Conservation (phyloP, 2,888 invertebrate genomes). For the Masnerella sp. region DNA sequence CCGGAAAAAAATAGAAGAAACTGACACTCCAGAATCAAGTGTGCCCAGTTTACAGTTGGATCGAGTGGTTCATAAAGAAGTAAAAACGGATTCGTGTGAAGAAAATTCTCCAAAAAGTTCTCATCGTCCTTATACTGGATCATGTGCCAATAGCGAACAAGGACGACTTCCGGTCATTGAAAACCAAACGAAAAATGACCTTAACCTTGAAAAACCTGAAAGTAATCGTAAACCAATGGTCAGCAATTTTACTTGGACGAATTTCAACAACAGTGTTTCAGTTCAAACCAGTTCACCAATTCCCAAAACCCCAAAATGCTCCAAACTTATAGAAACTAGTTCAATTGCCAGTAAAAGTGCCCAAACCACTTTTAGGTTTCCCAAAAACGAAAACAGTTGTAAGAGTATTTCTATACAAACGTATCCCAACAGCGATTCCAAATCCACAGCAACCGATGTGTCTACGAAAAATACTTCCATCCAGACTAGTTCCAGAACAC, state of each 20-base stretch:
- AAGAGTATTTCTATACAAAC: too few relatives aligned
- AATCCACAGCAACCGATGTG: background rate
- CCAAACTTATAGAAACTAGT: too few relatives aligned
- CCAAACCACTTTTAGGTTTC: too few relatives aligned
- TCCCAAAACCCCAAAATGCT: too few relatives aligned
- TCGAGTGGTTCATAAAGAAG: conserved; percentile 37
- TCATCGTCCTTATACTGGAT: too few relatives aligned
- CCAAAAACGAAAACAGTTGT: too few relatives aligned
- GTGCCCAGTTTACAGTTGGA: conserved; percentile 34
- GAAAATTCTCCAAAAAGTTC: conserved; percentile 35
- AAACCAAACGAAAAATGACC: conserved; percentile 23
- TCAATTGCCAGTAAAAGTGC: too few relatives aligned
- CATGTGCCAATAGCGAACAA: conserved; percentile 26
- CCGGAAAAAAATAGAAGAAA: conserved; percentile 33
- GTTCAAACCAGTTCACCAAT: conserved; percentile 9
- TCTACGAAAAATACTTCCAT: background rate
- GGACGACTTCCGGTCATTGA: conserved; percentile 14
- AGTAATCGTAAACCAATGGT: too few relatives aligned
- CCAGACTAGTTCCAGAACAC: background rate
- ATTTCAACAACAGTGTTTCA: background rate
- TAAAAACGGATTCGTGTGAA: conserved; percentile 33
- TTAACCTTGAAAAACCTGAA: too few relatives aligned
- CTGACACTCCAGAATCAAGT: conserved; percentile 21
- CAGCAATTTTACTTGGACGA: conserved; percentile 12
- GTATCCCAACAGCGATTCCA: background rate